Conservation (phyloP, 2,797 vertebrate genomes). For the Synanceia verrucosa region DNA sequence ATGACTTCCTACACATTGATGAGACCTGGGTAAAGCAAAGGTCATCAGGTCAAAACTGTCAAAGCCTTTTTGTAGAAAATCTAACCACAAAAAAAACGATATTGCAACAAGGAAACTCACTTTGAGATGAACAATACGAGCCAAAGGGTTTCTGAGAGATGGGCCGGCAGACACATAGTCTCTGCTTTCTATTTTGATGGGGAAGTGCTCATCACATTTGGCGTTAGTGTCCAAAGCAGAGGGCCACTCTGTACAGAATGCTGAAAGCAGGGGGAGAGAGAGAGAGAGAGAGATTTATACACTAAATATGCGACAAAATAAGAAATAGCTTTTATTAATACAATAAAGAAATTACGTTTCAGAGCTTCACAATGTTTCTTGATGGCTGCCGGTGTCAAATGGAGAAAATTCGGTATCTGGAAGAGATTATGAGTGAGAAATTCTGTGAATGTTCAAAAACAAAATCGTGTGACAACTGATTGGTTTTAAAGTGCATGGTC, state of each 20-base stretch:
- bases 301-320: background rate
- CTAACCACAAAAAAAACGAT: background rate
- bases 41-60: background rate
- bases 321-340: background rate
- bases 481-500: background rate
- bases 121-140: constrained; percentile 86
- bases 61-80: background rate
- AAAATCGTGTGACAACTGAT: background rate
- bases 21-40: background rate
- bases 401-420: constrained; percentile 97
- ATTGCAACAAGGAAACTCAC: constrained; percentile 78
- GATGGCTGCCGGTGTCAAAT: constrained; percentile 94
- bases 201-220: constrained; percentile 89
- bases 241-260: constrained; percentile 97
- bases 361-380: constrained; percentile 94
- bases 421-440: constrained; percentile 55
- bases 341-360: constrained; percentile 83
- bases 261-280: constrained; percentile 68
- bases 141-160: constrained; percentile 89
- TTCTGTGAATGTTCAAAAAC: background rate
- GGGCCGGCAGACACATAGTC: constrained; percentile 88
- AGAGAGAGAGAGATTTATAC: background rate
- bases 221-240: constrained; percentile 85
- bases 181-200: constrained; percentile 86
- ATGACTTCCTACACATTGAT: constrained; percentile 8